Conservation (phyloP, 2,113 vertebrate species). For the Hemichromis elongatus region DNA sequence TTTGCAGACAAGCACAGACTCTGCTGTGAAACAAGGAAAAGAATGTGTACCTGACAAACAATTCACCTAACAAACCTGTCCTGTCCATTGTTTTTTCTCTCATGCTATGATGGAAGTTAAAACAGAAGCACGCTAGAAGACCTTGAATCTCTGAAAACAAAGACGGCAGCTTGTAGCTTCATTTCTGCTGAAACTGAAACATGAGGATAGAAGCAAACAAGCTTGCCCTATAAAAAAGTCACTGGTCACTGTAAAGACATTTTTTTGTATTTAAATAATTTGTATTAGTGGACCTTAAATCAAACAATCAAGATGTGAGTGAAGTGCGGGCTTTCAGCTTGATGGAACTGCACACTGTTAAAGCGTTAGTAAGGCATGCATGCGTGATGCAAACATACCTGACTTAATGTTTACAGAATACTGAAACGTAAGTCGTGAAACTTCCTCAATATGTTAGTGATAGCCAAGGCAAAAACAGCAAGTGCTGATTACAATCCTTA, state of each 20-base stretch:
- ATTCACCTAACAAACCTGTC: background rate
- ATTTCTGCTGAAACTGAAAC: background rate
- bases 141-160: background rate
- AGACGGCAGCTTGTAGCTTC: background rate
- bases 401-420: background rate
- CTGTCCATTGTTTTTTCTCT: background rate
- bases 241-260: background rate
- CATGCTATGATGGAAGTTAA: background rate
- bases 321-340: background rate
- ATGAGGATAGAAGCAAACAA: background rate
- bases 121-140: background rate
- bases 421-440: background rate
- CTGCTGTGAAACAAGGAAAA: background rate
- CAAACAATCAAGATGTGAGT: background rate
- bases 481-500: background rate
- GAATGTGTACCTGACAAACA: background rate
- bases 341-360: background rate
- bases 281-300: background rate
- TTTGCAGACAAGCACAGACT: background rate
- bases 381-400: background rate
- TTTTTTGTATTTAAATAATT: rapidly evolving
- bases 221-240: background rate
- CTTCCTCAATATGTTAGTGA: background rate
- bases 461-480: background rate
- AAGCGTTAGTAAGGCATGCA: background rate